These are phyloP conservation scores for Drymonia ruficornis DNA, from an alignment of 2,888 invertebrate genomes.

Conservation along the genomic window DNA sequence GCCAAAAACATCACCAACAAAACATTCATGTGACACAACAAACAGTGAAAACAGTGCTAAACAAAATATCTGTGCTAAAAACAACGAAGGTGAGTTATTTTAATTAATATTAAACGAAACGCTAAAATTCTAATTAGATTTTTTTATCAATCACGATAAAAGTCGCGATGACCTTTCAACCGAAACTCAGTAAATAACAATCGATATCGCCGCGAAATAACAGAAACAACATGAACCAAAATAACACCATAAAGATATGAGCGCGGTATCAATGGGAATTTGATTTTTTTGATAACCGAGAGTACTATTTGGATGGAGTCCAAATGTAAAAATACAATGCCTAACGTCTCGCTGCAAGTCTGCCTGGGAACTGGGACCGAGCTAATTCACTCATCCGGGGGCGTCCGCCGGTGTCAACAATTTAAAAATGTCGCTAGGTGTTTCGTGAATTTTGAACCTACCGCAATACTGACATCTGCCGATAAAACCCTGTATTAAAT, in stretches of 20 bases:
- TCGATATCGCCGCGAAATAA: conserved; percentile 25
- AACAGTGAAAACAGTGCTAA: conserved; percentile 34
- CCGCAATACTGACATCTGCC: conserved; percentile 3
- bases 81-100: conserved; percentile 27
- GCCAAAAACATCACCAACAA: neutral
- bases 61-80: conserved; percentile 24
- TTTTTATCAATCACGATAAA: conserved; percentile 40
- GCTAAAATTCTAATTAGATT: conserved; percentile 18
- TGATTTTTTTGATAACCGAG: conserved; percentile 62
- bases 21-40: conserved; percentile 2
- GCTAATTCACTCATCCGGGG: conserved; percentile 45
- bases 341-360: conserved; percentile 68
- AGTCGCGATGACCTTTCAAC: conserved; percentile 34
- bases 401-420: conserved; percentile 25
- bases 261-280: conserved; percentile 44
- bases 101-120: conserved; percentile 13
- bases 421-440: conserved; percentile 12
- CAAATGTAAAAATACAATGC: conserved; percentile 82
- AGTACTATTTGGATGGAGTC: conserved; percentile 79
- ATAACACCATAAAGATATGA: conserved; percentile 16
- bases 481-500: neutral
- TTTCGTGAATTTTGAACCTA: neutral
- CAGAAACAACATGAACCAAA: conserved; percentile 21
- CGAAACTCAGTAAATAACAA: conserved; percentile 31
- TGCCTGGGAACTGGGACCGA: conserved; percentile 59